phyloP scores from a whole-genome alignment of 2,888 invertebrate genomes.

The Acleris literana region DNA sequence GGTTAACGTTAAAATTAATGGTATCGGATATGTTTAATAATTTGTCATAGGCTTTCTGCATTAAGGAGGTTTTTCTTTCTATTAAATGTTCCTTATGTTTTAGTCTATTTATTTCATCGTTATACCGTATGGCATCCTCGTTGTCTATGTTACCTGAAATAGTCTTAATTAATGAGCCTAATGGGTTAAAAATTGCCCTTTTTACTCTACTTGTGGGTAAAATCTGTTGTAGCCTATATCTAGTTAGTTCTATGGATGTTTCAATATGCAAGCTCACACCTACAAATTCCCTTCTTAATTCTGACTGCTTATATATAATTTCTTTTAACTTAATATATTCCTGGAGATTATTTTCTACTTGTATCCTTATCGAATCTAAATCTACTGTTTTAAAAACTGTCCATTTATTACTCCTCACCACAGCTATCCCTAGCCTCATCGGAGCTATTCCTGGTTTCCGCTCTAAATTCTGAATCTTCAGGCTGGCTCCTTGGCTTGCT shows the following conservation, averaged over 20 bases:
- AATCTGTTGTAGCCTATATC: slow-evolving; percentile 4
- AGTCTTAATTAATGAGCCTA: slow-evolving; percentile 40
- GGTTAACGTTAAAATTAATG: slow-evolving; percentile 25
- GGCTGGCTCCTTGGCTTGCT: slow-evolving; percentile 15
- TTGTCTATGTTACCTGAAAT: slow-evolving; percentile 44
- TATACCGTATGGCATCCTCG: slow-evolving; percentile 38
- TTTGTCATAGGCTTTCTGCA: slow-evolving; percentile 17
- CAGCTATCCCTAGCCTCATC: slow-evolving; percentile 31
- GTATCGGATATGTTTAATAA: slow-evolving; percentile 26
- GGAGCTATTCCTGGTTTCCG: slow-evolving; percentile 30
- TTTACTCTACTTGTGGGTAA: slow-evolving; percentile 26
- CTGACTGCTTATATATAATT: neutral
- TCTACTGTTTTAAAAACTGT: slow-evolving; percentile 36
- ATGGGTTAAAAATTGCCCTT: slow-evolving; percentile 35
- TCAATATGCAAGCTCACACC: slow-evolving; percentile 20
- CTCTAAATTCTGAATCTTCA: slow-evolving; percentile 28
- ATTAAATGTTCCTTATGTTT: slow-evolving; percentile 21
- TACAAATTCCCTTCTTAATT: neutral
- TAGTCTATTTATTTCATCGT: slow-evolving; percentile 25
- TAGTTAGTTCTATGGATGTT: neutral
- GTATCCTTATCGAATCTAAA: slow-evolving; percentile 14
- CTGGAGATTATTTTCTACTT: slow-evolving; percentile 3
- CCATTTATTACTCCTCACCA: slow-evolving; percentile 36
- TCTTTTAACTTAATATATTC: slow-evolving; percentile 14
- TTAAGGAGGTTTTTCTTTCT: slow-evolving; percentile 25